phyloP scores from a whole-genome alignment of 2,888 invertebrate species.

The Habrosyne pyritoides region DNA sequence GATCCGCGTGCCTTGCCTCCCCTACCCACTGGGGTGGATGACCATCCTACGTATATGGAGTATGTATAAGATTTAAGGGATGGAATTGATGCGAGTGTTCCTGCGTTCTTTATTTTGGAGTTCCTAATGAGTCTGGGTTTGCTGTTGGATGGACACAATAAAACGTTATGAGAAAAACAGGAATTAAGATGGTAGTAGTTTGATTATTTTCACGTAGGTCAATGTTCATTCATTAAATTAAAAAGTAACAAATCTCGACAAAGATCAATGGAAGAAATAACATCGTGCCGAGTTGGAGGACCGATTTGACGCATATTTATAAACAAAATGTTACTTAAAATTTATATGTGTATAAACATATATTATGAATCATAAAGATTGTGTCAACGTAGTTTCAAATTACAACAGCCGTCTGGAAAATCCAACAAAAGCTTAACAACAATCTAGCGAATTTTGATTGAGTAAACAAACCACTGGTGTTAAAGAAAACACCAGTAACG shows the following conservation, averaged over 20 bases:
- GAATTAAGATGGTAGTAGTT: too few relatives aligned
- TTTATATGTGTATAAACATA: too few relatives aligned
- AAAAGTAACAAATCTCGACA: too few relatives aligned
- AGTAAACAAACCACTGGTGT: slow-evolving; percentile 57
- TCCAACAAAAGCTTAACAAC: slow-evolving; percentile 28
- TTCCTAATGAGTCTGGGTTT: neutral
- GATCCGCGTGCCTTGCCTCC: slow-evolving; percentile 55
- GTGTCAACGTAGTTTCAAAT: neutral
- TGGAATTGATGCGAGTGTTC: slow-evolving; percentile 1
- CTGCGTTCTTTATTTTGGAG: neutral
- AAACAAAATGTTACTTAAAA: too few relatives aligned
- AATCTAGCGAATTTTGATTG: slow-evolving; percentile 58
- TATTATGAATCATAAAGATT: neutral
- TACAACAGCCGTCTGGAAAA: slow-evolving; percentile 17
- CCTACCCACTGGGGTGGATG: slow-evolving; percentile 47
- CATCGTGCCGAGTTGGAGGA: too few relatives aligned
- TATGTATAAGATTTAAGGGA: slow-evolving; percentile 41
- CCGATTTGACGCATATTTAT: too few relatives aligned
- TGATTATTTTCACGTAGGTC: too few relatives aligned
- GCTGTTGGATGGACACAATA: too few relatives aligned
- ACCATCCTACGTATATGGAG: slow-evolving; percentile 46
- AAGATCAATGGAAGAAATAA: too few relatives aligned
- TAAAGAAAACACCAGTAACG: slow-evolving; percentile 50
- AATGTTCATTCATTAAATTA: too few relatives aligned
- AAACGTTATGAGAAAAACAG: too few relatives aligned